Evolutionary conservation across 2,888 invertebrate species (phyloP).

Genomic region (Drosophila paramelanica): DNA sequence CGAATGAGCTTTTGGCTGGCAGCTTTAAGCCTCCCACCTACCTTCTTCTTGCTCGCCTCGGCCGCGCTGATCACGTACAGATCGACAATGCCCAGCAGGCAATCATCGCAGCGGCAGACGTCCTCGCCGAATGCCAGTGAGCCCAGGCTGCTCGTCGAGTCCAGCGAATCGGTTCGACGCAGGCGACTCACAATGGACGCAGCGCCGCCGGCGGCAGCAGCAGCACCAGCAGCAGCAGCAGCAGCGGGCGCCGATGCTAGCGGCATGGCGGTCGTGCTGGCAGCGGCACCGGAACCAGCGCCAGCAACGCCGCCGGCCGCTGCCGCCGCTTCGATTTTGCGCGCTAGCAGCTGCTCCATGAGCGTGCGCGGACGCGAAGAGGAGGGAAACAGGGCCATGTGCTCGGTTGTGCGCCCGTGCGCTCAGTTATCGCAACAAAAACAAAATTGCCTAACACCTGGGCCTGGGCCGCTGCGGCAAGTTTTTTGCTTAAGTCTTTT

Average conservation of each 20-base stretch:
- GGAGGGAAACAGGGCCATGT: constrained; percentile 85
- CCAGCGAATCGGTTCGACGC: constrained; percentile 91
- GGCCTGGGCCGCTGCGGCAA: constrained; percentile 31
- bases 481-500: constrained; percentile 82
- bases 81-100: constrained; percentile 92
- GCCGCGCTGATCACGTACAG: constrained; percentile 87
- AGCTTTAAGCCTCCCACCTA: constrained; percentile 81
- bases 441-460: constrained; percentile 2
- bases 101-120: constrained; percentile 93
- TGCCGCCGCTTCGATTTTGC: constrained; percentile 91
- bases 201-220: constrained; percentile 27
- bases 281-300: constrained; percentile 84
- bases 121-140: constrained; percentile 88
- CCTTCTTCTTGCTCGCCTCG: constrained; percentile 89
- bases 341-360: constrained; percentile 92
- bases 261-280: constrained; percentile 18
- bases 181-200: constrained; percentile 85
- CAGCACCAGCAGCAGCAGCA: neutral
- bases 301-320: constrained; percentile 83
- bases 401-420: constrained; percentile 2
- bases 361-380: constrained; percentile 89
- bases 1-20: constrained; percentile 85
- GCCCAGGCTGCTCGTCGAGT: constrained; percentile 90
- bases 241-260: constrained; percentile 84
- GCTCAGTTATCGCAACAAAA: neutral